Base-by-base conservation (phyloP, 2,888 invertebrate species). In the Drosophila picticornis region DNA sequence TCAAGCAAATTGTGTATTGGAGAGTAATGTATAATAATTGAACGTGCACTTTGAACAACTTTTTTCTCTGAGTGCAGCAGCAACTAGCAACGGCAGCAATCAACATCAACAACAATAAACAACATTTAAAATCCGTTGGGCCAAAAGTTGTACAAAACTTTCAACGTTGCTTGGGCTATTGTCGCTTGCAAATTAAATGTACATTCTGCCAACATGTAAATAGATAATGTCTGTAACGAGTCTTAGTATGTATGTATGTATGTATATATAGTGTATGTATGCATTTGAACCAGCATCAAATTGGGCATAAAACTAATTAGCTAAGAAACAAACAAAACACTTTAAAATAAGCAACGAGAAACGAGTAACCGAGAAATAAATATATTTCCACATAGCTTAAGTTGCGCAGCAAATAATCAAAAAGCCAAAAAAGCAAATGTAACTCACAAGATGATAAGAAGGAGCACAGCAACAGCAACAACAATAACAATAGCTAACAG, bases 391-490 rank as follows among this genome's bases (percentile, higher is more conserved):
- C 68, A 67, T 74, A 85, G 73, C 83, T 83, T 80, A 86, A 80
- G 82, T 81, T 65, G 76, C 70, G 57, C 84, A 84, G 88, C 90
- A 88, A 88, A 89, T 90, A 89, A 87, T 87, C 87, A 90, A 87
- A 86, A 87, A 87, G 90, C 88, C 87, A 90, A 89, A 89, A 89
- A 88, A 87, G 85, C 81, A 84, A 86, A 77, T 75, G 74, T 88
- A 88, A 81, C 89, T 81, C 81, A 88, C 89, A 84, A 88, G 87
- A 85, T 86, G 89, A 85, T 88, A 88, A 83, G 72, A 57, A 69
- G 48, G 65, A 57, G 51, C 58, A 71, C 70, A 73, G 25, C 57
- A 73, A 56, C 63, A 60, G 4, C 52, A 72, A 29, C 38, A 67
- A 51, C 40, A 69, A 65, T 52, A 63, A 65, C 59, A 76, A 63